phyloP scores from a whole-genome alignment of 1,140 invertebrate species.

The Acyrthosiphon pisum region DNA sequence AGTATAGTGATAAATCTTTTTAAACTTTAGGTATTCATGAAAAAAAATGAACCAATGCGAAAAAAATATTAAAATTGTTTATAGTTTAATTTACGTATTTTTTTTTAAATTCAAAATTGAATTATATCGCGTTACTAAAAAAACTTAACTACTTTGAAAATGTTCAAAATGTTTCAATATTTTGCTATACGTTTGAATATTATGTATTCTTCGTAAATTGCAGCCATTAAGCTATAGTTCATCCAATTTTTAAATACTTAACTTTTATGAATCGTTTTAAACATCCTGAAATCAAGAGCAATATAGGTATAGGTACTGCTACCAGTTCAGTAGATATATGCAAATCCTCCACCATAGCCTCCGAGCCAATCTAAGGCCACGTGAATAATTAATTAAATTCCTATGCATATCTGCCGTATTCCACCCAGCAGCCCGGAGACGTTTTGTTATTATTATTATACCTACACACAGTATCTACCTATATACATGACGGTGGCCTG shows the following conservation, averaged over 20 bases:
- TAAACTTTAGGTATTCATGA: background rate
- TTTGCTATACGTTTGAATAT: background rate
- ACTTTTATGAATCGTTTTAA: background rate
- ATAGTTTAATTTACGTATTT: background rate
- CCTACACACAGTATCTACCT: background rate
- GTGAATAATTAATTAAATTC: conserved; percentile 52
- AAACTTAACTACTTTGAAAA: too few species aligned
- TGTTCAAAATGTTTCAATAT: background rate
- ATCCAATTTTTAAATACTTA: background rate
- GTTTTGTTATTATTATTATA: conserved; percentile 45
- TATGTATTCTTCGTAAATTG: background rate
- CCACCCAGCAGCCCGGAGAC: conserved; percentile 20
- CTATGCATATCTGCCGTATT: conserved; percentile 24
- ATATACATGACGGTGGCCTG: background rate
- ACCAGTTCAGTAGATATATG: background rate
- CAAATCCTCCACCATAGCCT: background rate
- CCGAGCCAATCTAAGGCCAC: background rate
- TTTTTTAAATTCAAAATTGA: background rate
- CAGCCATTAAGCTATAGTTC: too few species aligned
- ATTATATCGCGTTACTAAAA: too few species aligned
- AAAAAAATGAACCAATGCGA: background rate
- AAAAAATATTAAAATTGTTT: background rate
- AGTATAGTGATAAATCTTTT: background rate
- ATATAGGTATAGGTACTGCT: background rate
- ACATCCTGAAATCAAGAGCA: background rate